Conservation (phyloP, 2,888 invertebrate genomes). For the Gibbula magus region DNA sequence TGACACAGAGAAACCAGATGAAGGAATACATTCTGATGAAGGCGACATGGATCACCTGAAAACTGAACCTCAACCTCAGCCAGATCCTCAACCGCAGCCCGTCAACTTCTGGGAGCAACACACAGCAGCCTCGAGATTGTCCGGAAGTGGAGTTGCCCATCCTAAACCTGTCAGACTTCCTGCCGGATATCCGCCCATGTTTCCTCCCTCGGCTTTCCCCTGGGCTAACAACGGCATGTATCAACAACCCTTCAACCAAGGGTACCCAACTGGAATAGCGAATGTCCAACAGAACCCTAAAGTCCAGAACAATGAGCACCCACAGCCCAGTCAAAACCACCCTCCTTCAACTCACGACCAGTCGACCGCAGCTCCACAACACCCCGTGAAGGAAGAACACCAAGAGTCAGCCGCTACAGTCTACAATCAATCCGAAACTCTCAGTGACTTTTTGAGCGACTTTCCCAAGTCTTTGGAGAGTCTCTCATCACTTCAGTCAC, state of each 20-base stretch:
- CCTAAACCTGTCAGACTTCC: not conserved
- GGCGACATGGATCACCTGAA: not conserved
- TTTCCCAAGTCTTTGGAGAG: not conserved
- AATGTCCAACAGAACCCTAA: not conserved
- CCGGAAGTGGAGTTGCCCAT: not conserved
- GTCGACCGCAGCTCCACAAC: not conserved
- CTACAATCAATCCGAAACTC: not conserved
- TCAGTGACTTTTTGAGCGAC: not conserved
- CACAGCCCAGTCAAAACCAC: not conserved
- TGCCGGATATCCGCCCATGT: not conserved
- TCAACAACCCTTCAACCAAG: not conserved
- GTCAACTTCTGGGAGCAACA: conserved; percentile 3
- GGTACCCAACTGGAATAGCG: not conserved
- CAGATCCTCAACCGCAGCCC: not conserved
- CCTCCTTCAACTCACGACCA: not conserved
- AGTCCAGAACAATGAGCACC: too few species aligned
- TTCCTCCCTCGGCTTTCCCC: not conserved
- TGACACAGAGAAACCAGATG: not conserved
- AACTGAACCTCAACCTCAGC: not conserved
- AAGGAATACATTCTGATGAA: not conserved
- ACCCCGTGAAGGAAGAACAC: not conserved
- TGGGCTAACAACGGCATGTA: not conserved
- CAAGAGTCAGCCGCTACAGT: not conserved
- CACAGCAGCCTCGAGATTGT: not conserved
- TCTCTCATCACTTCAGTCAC: not conserved